Base-by-base conservation (phyloP, 2,888 invertebrate species). In the Synanthedon vespiformis region DNA sequence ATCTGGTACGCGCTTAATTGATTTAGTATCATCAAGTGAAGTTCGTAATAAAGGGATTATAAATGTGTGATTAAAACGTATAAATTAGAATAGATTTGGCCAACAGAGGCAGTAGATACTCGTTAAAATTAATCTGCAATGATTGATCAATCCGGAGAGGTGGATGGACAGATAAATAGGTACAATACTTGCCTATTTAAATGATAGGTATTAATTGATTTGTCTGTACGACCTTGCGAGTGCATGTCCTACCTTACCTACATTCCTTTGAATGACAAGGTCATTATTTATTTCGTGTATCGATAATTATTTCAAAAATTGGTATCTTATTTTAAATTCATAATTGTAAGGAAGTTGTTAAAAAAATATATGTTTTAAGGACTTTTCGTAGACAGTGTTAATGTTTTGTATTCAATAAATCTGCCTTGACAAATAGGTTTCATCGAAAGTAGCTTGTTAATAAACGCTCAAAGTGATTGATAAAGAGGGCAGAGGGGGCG, bases 1-100 rank as follows among this genome's bases (percentile, higher is more conserved):
- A 83, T 81, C 80, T 82, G 81, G 80, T 78, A 75, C 80, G 74
- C 70, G 77, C 78, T 48, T 83, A 84, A 84, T 84, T 83, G 80
- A 79, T 77, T 54, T 54, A 56, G 80, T 73, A 65, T 71, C 76
- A 74, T 78, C 75, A 68, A 74, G 73, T 73, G 74, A 70, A 72
- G 71, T 73, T 70, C 64, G 65, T 74, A 75, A 80, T 79, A 68
- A 70, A 66, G 63, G 44, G 44, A 44, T 48, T 13, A 48, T 14
- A 14, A 14, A 48, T n/a, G 12, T 14, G 16, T 48, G 18, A 16
- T 48, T 48, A 16, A 48, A 18, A 14, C 22, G 48, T 12, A 48
- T 18, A 16, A 48, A 48, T 48, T 48, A 48, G 3, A 16, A 14
- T 48, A 44, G 13, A 34, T 34, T 34, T 34, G 34, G 34, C 34